Conservation (phyloP, 2,797 vertebrate genomes). For the Dromococcyx pavoninus region DNA sequence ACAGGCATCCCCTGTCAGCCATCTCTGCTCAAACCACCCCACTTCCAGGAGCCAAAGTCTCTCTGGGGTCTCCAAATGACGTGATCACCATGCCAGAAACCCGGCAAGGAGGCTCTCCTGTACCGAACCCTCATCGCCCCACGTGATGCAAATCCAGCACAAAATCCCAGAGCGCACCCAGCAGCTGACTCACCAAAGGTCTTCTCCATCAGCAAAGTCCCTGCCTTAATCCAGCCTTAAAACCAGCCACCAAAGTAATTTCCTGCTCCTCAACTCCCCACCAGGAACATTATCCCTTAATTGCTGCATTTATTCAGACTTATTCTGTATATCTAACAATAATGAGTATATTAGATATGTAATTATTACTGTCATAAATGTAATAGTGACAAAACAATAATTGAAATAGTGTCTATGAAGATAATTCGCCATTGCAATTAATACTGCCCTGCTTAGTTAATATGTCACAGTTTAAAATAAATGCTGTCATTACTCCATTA, state of each 20-base stretch:
- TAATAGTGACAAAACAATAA: conserved; percentile 68
- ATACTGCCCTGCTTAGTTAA: conserved; percentile 61
- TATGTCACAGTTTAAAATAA: conserved; percentile 48
- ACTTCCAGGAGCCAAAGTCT: neutral
- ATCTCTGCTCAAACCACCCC: neutral
- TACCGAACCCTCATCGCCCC: neutral
- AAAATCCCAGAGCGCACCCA: neutral
- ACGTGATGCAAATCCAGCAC: too few species aligned
- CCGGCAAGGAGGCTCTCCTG: accelerated
- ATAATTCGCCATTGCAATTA: conserved; percentile 63
- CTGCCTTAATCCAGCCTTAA: neutral
- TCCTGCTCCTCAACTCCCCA: conserved; percentile 3
- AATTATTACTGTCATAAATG: conserved; percentile 71
- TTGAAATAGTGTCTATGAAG: conserved; percentile 61
- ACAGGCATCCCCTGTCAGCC: neutral
- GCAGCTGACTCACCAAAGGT: neutral
- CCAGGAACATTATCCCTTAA: conserved; percentile 56
- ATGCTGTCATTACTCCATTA: conserved; percentile 66
- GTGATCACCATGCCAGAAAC: neutral
- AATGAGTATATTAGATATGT: conserved; percentile 68
- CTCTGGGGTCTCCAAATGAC: accelerated
- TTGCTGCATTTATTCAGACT: conserved; percentile 62
- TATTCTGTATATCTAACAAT: conserved; percentile 64
- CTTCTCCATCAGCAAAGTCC: neutral
- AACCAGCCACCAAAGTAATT: neutral